Conservation (phyloP, 2,113 vertebrate species). For the Nanger granti region DNA sequence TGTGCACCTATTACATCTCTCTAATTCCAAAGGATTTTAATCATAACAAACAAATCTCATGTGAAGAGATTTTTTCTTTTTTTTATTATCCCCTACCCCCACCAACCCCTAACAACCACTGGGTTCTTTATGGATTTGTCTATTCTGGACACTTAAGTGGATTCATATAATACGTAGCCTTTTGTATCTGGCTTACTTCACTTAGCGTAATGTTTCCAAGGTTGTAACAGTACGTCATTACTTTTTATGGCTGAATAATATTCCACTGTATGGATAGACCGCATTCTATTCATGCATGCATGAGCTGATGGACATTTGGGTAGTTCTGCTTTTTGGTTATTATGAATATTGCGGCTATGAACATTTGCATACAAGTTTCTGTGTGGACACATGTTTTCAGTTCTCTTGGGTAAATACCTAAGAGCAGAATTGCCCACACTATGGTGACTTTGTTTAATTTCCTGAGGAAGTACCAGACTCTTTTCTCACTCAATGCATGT, state of each 20-base stretch:
- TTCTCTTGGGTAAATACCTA: not conserved
- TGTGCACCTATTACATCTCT: not conserved
- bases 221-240: not conserved
- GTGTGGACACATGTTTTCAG: not conserved
- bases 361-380: not conserved
- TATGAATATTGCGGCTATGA: not conserved
- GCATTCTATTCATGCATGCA: not conserved
- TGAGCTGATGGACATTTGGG: not conserved
- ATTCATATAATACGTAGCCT: not conserved
- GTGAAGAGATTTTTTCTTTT: not conserved
- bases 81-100: not conserved
- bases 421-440: not conserved
- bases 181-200: not conserved
- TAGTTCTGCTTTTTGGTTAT: not conserved
- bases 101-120: not conserved
- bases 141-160: not conserved
- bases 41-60: not conserved
- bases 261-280: fast-evolving
- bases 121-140: not conserved
- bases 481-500: not conserved
- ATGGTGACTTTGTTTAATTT: not conserved
- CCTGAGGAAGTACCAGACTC: not conserved
- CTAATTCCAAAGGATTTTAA: not conserved
- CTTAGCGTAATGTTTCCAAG: not conserved
- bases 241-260: not conserved